phyloP scores from a whole-genome alignment of 2,113 vertebrate species.

The Gymnarchus niloticus region DNA sequence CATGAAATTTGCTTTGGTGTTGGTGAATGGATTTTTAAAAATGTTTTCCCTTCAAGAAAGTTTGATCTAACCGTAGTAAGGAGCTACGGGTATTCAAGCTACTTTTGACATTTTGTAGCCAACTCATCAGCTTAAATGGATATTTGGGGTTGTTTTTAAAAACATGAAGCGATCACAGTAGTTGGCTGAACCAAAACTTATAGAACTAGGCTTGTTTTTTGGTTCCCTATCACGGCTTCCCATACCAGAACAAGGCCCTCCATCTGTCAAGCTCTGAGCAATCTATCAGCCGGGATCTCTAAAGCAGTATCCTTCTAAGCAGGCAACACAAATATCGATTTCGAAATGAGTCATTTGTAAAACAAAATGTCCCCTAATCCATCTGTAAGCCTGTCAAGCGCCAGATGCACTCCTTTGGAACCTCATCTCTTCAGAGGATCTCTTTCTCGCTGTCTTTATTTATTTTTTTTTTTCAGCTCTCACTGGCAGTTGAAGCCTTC shows the following conservation, averaged over 20 bases:
- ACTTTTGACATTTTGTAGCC: not conserved
- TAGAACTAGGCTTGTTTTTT: not conserved
- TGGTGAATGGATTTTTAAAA: not conserved
- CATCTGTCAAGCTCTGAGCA: slow-evolving; percentile 19
- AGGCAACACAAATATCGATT: slow-evolving; percentile 22
- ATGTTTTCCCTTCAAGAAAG: not conserved
- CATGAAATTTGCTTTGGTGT: not conserved
- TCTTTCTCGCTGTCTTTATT: slow-evolving; percentile 2
- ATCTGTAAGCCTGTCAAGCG: slow-evolving; percentile 36
- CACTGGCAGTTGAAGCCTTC: not conserved
- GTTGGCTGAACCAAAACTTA: not conserved
- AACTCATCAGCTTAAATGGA: not conserved
- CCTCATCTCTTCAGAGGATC: slow-evolving; percentile 21
- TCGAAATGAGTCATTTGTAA: slow-evolving; percentile 28
- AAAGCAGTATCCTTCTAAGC: slow-evolving; percentile 3
- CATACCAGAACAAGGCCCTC: not conserved
- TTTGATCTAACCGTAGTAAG: not conserved
- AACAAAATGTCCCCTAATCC: slow-evolving; percentile 31
- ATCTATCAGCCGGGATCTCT: not conserved
- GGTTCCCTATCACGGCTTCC: not conserved
- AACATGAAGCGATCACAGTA: not conserved
- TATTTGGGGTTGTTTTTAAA: not conserved
- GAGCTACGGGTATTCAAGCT: not conserved
- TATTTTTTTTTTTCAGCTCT: not conserved
- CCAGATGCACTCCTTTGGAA: slow-evolving; percentile 32